phyloP scores from a whole-genome alignment of 2,888 invertebrate species.

The Apodemia duryi region DNA sequence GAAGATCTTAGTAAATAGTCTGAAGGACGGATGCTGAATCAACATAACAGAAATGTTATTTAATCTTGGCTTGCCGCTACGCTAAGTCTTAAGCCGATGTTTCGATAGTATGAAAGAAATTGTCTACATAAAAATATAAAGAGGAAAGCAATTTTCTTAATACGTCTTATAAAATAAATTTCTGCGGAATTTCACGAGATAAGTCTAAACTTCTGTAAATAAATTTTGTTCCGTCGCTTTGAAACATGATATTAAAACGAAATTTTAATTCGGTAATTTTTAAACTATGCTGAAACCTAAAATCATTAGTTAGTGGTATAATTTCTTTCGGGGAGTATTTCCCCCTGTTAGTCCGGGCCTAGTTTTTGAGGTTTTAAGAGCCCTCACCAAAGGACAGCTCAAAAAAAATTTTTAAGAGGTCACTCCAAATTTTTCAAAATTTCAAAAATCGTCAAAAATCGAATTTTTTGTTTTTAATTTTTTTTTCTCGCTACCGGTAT shows the following conservation, averaged over 20 bases:
- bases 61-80: slow-evolving; percentile 47
- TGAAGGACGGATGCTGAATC: slow-evolving; percentile 42
- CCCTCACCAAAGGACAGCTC: too few relatives aligned
- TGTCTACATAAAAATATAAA: slow-evolving; percentile 25
- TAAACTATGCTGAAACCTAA: too few relatives aligned
- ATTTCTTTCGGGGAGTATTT: too few relatives aligned
- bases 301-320: too few relatives aligned
- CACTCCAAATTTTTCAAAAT: too few relatives aligned
- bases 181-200: slow-evolving; percentile 1
- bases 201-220: background rate
- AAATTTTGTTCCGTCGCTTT: slow-evolving; percentile 5
- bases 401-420: too few relatives aligned
- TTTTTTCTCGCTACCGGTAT: too few relatives aligned
- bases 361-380: too few relatives aligned
- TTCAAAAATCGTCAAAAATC: too few relatives aligned
- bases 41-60: slow-evolving; percentile 60
- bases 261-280: background rate
- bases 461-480: too few relatives aligned
- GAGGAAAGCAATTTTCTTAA: slow-evolving; percentile 25
- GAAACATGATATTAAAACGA: background rate
- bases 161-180: slow-evolving; percentile 21
- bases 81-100: slow-evolving; percentile 43
- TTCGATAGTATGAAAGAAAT: slow-evolving; percentile 29
- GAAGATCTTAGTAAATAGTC: slow-evolving; percentile 31
- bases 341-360: too few relatives aligned